Conservation (phyloP, 2,888 invertebrate genomes). For the Aspidapion aeneum region DNA sequence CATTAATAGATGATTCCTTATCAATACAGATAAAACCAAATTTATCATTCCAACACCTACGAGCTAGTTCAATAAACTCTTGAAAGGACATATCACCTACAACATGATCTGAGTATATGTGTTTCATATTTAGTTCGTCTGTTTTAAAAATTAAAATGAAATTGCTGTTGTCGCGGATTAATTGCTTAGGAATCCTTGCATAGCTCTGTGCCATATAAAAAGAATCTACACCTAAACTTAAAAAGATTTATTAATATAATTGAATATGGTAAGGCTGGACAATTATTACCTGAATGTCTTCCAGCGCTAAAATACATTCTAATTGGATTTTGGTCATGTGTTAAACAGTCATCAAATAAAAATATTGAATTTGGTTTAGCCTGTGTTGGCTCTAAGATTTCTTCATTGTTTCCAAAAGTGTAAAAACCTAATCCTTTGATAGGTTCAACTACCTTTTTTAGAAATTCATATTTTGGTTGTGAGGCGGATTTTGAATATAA, state of each 20-base stretch:
- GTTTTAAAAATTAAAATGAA: constrained; percentile 40
- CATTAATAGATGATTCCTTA: no score
- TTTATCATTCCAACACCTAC: constrained; percentile 38
- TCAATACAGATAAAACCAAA: no score
- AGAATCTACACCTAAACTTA: constrained; percentile 14
- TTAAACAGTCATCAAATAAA: no score
- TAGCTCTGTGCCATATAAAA: constrained; percentile 18
- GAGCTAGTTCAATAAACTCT: constrained; percentile 35
- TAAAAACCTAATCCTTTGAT: neutral
- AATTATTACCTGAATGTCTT: no score
- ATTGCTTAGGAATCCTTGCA: constrained; percentile 27
- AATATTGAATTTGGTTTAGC: neutral
- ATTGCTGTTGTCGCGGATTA: constrained; percentile 42
- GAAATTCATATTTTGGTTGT: neutral
- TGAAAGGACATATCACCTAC: constrained; percentile 30
- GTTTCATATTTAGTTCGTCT: constrained; percentile 39
- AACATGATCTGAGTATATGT: constrained; percentile 29
- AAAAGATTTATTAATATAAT: no score
- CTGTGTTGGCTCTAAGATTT: neutral
- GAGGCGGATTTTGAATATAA: no score
- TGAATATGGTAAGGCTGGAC: no score
- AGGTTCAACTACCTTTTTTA: neutral
- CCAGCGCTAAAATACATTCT: no score
- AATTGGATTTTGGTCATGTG: no score
- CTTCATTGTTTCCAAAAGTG: neutral